Evolutionary conservation across 2,888 invertebrate genomes (phyloP), one percentile per base, ranked within the genome.

Genomic region (Tipula vernalis): DNA sequence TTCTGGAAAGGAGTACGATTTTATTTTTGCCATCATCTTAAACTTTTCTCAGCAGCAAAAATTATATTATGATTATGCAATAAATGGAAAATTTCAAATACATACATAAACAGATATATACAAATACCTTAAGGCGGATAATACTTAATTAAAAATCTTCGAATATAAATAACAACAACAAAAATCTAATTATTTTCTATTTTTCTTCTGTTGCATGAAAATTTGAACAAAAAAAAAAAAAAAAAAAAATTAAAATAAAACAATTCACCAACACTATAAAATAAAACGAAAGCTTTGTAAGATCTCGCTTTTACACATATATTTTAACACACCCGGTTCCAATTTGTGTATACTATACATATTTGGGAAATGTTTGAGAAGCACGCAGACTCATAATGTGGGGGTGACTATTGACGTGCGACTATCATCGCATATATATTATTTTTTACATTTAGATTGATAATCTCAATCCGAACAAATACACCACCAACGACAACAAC

Each of bases 401-500:
- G 71, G 71, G 71, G 71, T 71, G 71, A 71, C 71, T 71, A 71
- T 71, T 71, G 71, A 71, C 71, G 71, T 71, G 28, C 71, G 71
- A 71, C 71, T 71, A 71, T 71, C 71, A 71, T 71, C 71, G 44
- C 10, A 44, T 15, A 51, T 71, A 15, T 51, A 6, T 15, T 18
- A 1, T 44, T 15, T 51, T 15, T 51, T 51, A 44, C 12, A 71
- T 15, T 51, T 51, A 44, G 3, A 71, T 71, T 71, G 71, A 71
- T 71, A 71, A 71, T 71, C 71, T 71, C 10, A n/a, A 84, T 39
- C 39, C 39, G n/a, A 84, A 15, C 84, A 84, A 84, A 84, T 39
- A 84, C 84, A 39, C n/a, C 36, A 86, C 85, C 85, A 85, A 86
- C 87, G 42, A 51, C 5, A 51, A 51, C 85, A 85, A 86, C 87